Conservation (phyloP, 2,888 invertebrate genomes). For the Mythimna albipuncta region DNA sequence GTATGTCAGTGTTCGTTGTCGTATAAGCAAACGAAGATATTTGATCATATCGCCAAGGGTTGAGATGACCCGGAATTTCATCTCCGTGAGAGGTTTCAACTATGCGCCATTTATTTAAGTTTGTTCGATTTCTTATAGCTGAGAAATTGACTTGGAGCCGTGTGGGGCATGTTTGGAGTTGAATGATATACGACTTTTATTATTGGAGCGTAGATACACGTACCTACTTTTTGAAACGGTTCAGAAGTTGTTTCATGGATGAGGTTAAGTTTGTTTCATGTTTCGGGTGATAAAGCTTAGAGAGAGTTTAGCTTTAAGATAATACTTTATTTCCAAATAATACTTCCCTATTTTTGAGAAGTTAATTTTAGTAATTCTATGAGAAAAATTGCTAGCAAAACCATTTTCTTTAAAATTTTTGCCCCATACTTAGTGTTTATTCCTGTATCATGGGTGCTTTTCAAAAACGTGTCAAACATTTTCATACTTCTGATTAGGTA, state of each 20-base stretch:
- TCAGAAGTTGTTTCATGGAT: too few species aligned
- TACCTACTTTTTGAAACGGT: slow-evolving; percentile 5
- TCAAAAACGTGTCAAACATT: background rate
- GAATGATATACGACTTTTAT: slow-evolving; percentile 58
- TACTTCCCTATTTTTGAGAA: background rate
- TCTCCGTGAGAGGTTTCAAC: slow-evolving; percentile 83
- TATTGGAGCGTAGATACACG: slow-evolving; percentile 12
- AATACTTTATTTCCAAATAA: too few species aligned
- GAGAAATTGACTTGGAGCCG: slow-evolving; percentile 78
- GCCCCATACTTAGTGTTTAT: too few species aligned
- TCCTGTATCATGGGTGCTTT: too few species aligned
- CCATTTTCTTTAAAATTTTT: too few species aligned
- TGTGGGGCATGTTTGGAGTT: slow-evolving; percentile 70
- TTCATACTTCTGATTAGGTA: background rate
- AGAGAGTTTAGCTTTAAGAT: too few species aligned
- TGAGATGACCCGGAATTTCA: slow-evolving; percentile 84
- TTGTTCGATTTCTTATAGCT: slow-evolving; percentile 82
- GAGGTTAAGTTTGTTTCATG: too few species aligned
- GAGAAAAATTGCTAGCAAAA: background rate
- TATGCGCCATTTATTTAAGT: slow-evolving; percentile 87
- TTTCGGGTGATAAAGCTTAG: too few species aligned
- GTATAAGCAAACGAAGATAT: slow-evolving; percentile 72
- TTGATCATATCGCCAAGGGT: slow-evolving; percentile 81
- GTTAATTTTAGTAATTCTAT: background rate
- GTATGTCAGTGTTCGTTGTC: slow-evolving; percentile 59